phyloP scores from a whole-genome alignment of 2,888 invertebrate genomes.

The Empis stercorea region DNA sequence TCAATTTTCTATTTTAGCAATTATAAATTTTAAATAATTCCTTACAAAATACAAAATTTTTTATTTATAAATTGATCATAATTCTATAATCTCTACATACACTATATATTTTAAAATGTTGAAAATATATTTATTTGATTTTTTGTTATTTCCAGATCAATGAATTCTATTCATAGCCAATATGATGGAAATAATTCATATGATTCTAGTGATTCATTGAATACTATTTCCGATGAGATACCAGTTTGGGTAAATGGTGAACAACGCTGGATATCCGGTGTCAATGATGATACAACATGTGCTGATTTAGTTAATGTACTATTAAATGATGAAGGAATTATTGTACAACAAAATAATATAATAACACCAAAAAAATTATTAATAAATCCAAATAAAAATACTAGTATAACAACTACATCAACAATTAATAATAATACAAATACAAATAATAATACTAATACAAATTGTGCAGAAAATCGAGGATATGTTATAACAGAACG shows the following conservation, averaged over 20 bases:
- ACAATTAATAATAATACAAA: neutral
- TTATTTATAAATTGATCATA: no score
- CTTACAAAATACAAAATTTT: no score
- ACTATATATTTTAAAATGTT: no score
- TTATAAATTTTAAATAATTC: no score
- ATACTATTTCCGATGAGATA: constrained; percentile 43
- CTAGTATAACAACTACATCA: constrained; percentile 5
- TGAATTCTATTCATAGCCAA: neutral
- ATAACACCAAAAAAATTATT: neutral
- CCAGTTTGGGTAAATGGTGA: constrained; percentile 65
- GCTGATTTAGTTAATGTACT: constrained; percentile 64
- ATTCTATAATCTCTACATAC: no score
- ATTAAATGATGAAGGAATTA: constrained; percentile 41
- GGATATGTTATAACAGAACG: constrained; percentile 56
- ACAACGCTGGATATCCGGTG: constrained; percentile 68
- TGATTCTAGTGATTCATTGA: constrained; percentile 22
- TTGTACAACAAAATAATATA: constrained; percentile 5
- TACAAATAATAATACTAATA: constrained; percentile 4
- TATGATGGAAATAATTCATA: constrained; percentile 12
- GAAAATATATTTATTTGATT: neutral
- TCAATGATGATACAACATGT: constrained; percentile 63
- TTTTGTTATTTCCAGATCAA: neutral
- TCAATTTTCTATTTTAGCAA: no score
- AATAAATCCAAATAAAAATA: constrained; percentile 20
- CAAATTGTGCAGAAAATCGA: constrained; percentile 21